Evolutionary conservation across 2,888 invertebrate species (phyloP).

Genomic region (Mayetiola destructor): DNA sequence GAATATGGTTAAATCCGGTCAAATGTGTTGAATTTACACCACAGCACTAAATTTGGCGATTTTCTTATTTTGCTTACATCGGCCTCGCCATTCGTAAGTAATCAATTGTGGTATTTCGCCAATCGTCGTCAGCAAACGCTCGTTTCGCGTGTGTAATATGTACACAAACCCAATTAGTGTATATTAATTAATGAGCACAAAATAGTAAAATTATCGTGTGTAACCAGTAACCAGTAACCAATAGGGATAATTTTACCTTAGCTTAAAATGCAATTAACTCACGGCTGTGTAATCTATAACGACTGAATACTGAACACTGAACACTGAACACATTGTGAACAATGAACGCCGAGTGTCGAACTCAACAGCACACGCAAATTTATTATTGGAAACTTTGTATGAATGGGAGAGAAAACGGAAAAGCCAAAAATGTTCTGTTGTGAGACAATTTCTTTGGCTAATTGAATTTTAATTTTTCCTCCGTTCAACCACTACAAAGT

Average conservation of each 20-base stretch:
- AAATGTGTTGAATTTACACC: too few relatives aligned
- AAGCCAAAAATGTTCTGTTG: neutral
- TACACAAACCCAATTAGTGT: conserved; percentile 5
- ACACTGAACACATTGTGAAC: too few relatives aligned
- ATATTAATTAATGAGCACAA: conserved; percentile 10
- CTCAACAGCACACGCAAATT: too few relatives aligned
- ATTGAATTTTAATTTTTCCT: conserved; percentile 12
- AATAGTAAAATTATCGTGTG: conserved; percentile 4
- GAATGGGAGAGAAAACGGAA: neutral
- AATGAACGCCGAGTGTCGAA: too few relatives aligned
- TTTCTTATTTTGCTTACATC: too few relatives aligned
- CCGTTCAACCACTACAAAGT: neutral
- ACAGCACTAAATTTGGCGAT: too few relatives aligned
- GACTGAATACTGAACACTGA: too few relatives aligned
- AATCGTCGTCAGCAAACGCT: too few relatives aligned
- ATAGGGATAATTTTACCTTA: conserved; percentile 5
- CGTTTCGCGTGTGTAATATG: neutral
- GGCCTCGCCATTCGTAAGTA: too few relatives aligned
- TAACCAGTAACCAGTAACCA: too few relatives aligned
- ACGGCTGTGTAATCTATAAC: conserved; percentile 2
- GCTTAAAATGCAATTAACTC: conserved; percentile 8
- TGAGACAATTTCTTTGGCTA: conserved; percentile 7
- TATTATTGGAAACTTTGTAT: conserved; percentile 7
- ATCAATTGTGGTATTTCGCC: too few relatives aligned
- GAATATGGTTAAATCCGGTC: too few relatives aligned